phyloP scores from a whole-genome alignment of 2,797 vertebrate species.

The Cuniculus paca region DNA sequence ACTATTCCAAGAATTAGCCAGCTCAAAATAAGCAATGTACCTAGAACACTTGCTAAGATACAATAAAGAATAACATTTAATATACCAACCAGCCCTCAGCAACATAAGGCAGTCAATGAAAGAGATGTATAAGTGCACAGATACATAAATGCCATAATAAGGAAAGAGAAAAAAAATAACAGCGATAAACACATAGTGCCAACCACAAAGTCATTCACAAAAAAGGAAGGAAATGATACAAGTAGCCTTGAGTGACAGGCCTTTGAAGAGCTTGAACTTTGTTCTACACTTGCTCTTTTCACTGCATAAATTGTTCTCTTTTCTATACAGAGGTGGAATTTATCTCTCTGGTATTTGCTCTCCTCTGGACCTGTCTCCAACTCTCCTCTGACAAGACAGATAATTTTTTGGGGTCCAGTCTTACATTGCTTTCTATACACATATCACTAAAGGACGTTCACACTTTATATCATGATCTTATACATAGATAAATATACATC shows the following conservation, averaged over 20 bases:
- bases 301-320: neutral
- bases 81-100: neutral
- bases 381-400: neutral
- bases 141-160: neutral
- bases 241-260: neutral
- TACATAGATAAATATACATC: neutral
- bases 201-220: neutral
- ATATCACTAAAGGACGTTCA: neutral
- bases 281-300: neutral
- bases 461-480: neutral
- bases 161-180: neutral
- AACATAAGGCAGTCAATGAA: neutral
- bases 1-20: conserved; percentile 31
- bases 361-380: neutral
- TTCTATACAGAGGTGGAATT: neutral
- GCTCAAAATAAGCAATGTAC: conserved; percentile 37
- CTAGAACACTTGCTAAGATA: conserved; percentile 19
- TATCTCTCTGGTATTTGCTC: neutral
- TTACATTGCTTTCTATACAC: neutral
- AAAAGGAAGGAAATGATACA: neutral
- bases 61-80: conserved; percentile 14
- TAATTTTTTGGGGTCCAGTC: neutral
- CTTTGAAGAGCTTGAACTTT: conserved; percentile 2
- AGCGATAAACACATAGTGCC: neutral
- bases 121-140: neutral